Conservation (phyloP, 2,888 invertebrate species). For the Hecatera dysodea region DNA sequence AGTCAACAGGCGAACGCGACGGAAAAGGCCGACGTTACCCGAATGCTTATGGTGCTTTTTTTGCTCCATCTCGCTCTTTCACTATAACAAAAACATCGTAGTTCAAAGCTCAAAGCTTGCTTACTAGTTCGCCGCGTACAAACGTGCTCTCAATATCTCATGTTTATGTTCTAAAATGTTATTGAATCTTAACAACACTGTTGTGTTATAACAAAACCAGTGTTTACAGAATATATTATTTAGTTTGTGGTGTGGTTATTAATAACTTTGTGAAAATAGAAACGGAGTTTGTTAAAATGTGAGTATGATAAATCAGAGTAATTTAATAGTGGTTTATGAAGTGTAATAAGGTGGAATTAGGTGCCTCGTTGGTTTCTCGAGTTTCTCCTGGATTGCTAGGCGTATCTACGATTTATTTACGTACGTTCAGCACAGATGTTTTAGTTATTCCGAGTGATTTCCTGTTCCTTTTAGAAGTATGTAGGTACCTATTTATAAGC, state of each 20-base stretch:
- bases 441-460: slow-evolving; percentile 39
- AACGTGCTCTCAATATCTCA: slow-evolving; percentile 64
- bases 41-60: slow-evolving; percentile 86
- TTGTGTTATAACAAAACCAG: slow-evolving; percentile 75
- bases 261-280: slow-evolving; percentile 68
- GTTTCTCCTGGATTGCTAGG: slow-evolving; percentile 25
- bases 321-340: slow-evolving; percentile 29
- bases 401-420: slow-evolving; percentile 47
- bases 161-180: slow-evolving; percentile 75
- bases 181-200: slow-evolving; percentile 77
- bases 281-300: slow-evolving; percentile 69
- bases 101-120: slow-evolving; percentile 76
- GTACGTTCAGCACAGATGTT: slow-evolving; percentile 55
- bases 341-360: slow-evolving; percentile 17
- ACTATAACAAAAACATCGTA: slow-evolving; percentile 81
- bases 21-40: slow-evolving; percentile 81
- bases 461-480: slow-evolving; percentile 31
- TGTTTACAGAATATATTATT: slow-evolving; percentile 69
- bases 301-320: slow-evolving; percentile 58
- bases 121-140: slow-evolving; percentile 69
- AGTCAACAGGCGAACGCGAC: slow-evolving; percentile 76
- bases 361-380: slow-evolving; percentile 27
- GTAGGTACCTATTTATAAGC: slow-evolving; percentile 10
- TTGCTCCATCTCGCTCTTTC: slow-evolving; percentile 82
- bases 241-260: slow-evolving; percentile 67